Evolutionary conservation across 2,888 invertebrate species (phyloP).

Genomic region (Nemotelus pantherinus): DNA sequence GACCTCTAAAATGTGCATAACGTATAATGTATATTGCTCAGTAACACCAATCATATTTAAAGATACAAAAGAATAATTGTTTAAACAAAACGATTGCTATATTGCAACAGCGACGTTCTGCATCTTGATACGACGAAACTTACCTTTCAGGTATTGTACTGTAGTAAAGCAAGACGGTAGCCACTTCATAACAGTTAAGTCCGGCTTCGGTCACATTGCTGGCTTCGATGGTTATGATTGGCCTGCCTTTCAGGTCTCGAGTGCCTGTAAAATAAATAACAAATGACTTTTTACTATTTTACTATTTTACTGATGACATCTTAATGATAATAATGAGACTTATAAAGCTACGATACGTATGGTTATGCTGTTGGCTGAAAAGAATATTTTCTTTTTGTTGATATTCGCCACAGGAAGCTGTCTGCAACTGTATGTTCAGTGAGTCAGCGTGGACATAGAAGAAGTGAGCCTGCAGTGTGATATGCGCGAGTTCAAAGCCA

Average conservation of each 20-base stretch:
- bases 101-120: not conserved
- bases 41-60: not conserved
- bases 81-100: conserved; percentile 15
- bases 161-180: conserved; percentile 77
- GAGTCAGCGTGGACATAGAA: no score
- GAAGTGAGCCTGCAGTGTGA: not conserved
- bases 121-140: conserved; percentile 55
- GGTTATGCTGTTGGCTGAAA: conserved; percentile 2
- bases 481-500: not conserved
- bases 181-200: conserved; percentile 74
- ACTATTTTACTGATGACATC: conserved; percentile 40
- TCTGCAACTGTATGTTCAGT: not conserved
- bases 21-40: not conserved
- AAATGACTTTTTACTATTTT: conserved; percentile 44
- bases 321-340: conserved; percentile 39
- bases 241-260: conserved; percentile 72
- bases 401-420: conserved; percentile 27
- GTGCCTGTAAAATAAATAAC: conserved; percentile 70
- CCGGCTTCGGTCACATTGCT: conserved; percentile 69
- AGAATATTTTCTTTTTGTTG: conserved; percentile 8
- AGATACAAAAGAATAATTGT: conserved; percentile 32
- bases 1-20: not conserved
- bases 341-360: not conserved
- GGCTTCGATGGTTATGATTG: conserved; percentile 74
- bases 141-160: conserved; percentile 75